Evolutionary conservation across 1,140 invertebrate genomes (phyloP).

Genomic region (Mercenaria mercenaria): DNA sequence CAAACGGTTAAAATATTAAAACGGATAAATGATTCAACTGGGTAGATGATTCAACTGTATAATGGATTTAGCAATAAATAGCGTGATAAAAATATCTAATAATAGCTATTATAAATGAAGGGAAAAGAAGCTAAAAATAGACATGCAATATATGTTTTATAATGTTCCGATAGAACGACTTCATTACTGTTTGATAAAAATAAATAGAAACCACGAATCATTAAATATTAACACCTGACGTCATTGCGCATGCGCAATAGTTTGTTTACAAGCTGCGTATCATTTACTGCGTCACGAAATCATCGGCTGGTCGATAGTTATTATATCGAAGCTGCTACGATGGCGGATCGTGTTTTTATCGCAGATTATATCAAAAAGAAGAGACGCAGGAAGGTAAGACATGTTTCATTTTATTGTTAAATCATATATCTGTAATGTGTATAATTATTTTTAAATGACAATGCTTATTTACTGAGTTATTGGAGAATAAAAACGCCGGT

Average conservation of each 20-base stretch:
- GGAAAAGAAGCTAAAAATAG: slow-evolving; percentile 20
- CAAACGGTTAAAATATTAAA: too few species aligned
- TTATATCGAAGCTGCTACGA: slow-evolving; percentile 54
- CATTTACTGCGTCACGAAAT: slow-evolving; percentile 7
- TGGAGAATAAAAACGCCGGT: not conserved
- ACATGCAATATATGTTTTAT: not conserved
- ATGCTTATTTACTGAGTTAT: slow-evolving; percentile 4
- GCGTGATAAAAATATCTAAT: slow-evolving; percentile 13
- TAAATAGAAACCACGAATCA: slow-evolving; percentile 6
- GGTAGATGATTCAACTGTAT: not conserved
- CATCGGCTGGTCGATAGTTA: slow-evolving; percentile 63
- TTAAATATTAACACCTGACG: slow-evolving; percentile 40
- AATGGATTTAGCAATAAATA: not conserved
- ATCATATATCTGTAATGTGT: not conserved
- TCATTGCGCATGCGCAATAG: slow-evolving; percentile 47
- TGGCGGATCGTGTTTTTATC: slow-evolving; percentile 66
- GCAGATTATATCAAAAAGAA: slow-evolving; percentile 70
- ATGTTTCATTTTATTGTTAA: slow-evolving; percentile 10
- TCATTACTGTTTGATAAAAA: not conserved
- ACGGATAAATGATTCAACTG: too few species aligned
- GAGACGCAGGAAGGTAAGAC: slow-evolving; percentile 57
- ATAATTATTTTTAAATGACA: slow-evolving; percentile 39
- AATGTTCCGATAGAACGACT: slow-evolving; percentile 23
- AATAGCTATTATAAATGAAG: slow-evolving; percentile 3
- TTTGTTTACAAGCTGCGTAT: slow-evolving; percentile 51